phyloP scores from a whole-genome alignment of 1,140 invertebrate genomes.

The Gyrodactylus bullatarudis region DNA sequence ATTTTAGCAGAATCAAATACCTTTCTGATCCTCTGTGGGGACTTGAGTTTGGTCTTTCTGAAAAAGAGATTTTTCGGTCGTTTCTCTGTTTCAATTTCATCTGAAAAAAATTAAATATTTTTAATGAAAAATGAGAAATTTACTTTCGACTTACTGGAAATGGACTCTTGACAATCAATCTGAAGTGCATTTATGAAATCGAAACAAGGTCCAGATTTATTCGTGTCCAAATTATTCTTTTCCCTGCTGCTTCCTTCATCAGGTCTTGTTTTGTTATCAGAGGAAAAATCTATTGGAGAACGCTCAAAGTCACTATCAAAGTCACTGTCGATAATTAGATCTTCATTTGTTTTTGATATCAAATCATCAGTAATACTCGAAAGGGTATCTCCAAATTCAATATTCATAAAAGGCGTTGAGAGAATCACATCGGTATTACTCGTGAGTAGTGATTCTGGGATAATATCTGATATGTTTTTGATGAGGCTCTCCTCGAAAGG shows the following conservation, averaged over 20 bases:
- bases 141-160: background rate
- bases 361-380: background rate
- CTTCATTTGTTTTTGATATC: background rate
- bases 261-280: too few species aligned
- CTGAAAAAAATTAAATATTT: background rate
- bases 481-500: background rate
- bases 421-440: background rate
- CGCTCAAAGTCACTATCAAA: background rate
- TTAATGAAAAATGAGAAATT: background rate
- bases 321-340: background rate
- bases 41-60: background rate
- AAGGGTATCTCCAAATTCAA: background rate
- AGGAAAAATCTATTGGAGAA: too few species aligned
- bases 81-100: background rate
- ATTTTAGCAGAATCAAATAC: background rate
- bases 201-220: background rate
- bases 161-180: background rate
- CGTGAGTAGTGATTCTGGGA: background rate
- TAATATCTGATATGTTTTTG: background rate
- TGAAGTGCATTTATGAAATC: background rate
- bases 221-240: background rate
- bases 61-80: background rate
- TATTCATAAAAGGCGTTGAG: background rate
- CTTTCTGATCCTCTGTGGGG: background rate
- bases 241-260: too few species aligned